Evolutionary conservation across 2,797 vertebrate species (phyloP).

Genomic region (Diceros bicornis): DNA sequence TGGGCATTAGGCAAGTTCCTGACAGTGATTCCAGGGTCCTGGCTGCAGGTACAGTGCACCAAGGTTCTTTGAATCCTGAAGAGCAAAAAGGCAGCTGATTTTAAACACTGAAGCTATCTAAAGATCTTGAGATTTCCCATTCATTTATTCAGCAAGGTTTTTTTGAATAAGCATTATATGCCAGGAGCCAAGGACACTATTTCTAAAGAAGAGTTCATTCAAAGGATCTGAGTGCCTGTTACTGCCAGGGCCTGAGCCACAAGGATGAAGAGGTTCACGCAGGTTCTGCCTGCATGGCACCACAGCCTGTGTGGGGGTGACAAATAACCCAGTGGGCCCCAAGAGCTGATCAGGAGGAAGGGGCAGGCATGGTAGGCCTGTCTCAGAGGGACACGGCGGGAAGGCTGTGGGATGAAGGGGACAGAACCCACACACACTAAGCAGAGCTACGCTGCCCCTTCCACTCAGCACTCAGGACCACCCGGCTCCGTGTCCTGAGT

Average conservation of each 20-base stretch:
- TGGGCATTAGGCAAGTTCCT: accelerated
- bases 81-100: not conserved
- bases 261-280: accelerated
- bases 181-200: not conserved
- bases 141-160: not conserved
- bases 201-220: not conserved
- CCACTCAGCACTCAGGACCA: too few species aligned
- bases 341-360: not conserved
- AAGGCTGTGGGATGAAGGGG: not conserved
- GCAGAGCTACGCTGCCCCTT: not conserved
- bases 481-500: accelerated
- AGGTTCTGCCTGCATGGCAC: not conserved
- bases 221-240: not conserved
- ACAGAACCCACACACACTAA: not conserved
- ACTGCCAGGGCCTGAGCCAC: not conserved
- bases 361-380: not conserved
- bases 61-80: not conserved
- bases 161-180: accelerated
- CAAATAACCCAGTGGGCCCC: too few species aligned
- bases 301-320: not conserved
- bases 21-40: accelerated
- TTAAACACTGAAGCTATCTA: not conserved
- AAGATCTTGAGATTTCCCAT: not conserved
- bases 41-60: not conserved
- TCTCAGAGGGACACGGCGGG: not conserved